phyloP scores from a whole-genome alignment of 2,113 vertebrate species.

The Amphilophus citrinellus region DNA sequence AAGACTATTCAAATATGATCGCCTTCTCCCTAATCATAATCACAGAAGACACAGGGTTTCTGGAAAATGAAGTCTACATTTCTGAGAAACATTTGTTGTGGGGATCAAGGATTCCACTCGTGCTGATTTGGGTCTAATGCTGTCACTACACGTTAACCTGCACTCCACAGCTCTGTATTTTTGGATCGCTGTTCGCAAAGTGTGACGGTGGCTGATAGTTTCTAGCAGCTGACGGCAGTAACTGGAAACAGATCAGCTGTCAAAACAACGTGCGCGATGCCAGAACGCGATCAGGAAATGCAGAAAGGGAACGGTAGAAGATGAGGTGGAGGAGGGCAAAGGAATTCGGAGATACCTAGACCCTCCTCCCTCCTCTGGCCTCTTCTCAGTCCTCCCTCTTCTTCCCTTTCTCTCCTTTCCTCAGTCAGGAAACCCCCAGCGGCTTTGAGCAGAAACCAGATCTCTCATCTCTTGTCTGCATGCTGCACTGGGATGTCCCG shows the following conservation, averaged over 20 bases:
- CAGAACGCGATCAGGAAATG: constrained; percentile 8
- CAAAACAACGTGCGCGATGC: constrained; percentile 49
- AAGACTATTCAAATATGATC: background rate
- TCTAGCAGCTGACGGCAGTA: constrained; percentile 11
- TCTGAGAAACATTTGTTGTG: background rate
- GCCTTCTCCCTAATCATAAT: background rate
- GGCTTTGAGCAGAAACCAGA: constrained; percentile 70
- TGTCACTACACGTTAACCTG: background rate
- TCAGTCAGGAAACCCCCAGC: constrained; percentile 70
- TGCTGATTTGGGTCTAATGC: constrained; percentile 6
- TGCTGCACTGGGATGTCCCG: constrained; percentile 71
- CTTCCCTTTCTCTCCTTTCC: constrained; percentile 45
- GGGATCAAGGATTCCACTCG: background rate
- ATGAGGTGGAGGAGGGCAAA: constrained; percentile 31
- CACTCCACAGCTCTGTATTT: background rate
- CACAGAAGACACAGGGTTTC: background rate
- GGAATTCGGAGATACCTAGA: constrained; percentile 50
- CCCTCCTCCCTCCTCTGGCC: constrained; percentile 17
- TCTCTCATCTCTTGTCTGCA: constrained; percentile 67
- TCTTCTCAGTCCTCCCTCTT: background rate
- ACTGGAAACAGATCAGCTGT: constrained; percentile 58
- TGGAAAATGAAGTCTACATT: background rate
- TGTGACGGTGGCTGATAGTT: background rate
- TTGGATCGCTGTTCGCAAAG: background rate
- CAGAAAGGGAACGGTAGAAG: constrained; percentile 5